phyloP scores from a whole-genome alignment of 2,888 invertebrate genomes.

The Mythimna impura region DNA sequence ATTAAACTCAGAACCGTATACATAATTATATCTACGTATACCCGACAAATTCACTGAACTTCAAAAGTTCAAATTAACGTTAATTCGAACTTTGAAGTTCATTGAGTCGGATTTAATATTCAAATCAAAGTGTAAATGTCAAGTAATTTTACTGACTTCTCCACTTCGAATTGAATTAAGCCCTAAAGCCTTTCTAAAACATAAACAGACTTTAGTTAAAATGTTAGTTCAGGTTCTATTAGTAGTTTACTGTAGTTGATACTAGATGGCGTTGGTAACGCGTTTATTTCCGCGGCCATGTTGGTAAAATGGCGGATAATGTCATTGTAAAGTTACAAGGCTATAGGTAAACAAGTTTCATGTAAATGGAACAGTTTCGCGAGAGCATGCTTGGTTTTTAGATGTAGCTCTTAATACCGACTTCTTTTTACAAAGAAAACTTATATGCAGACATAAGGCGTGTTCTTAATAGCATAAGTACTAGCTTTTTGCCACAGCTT shows the following conservation, averaged over 20 bases:
- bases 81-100: conserved; percentile 11
- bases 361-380: background rate
- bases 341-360: background rate
- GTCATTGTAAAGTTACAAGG: conserved; percentile 33
- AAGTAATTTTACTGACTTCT: background rate
- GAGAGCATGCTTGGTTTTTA: background rate
- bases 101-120: conserved; percentile 15
- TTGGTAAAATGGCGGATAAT: conserved; percentile 68
- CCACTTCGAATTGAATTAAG: background rate
- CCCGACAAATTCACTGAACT: conserved; percentile 10
- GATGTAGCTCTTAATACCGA: too few species aligned
- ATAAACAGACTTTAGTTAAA: conserved; percentile 12
- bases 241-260: conserved; percentile 51
- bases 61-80: conserved; percentile 14
- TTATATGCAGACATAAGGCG: too few species aligned
- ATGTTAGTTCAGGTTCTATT: conserved; percentile 26
- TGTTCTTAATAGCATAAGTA: too few species aligned
- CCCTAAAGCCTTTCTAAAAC: background rate
- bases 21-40: too few species aligned
- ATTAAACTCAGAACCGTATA: background rate
- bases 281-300: conserved; percentile 75
- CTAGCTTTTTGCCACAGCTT: too few species aligned
- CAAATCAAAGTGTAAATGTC: conserved; percentile 36
- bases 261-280: conserved; percentile 71
- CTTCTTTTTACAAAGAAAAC: too few species aligned